These are phyloP conservation scores for Tragulus kanchil DNA, from an alignment of 2,113 vertebrate genomes.

Conservation along the genomic window DNA sequence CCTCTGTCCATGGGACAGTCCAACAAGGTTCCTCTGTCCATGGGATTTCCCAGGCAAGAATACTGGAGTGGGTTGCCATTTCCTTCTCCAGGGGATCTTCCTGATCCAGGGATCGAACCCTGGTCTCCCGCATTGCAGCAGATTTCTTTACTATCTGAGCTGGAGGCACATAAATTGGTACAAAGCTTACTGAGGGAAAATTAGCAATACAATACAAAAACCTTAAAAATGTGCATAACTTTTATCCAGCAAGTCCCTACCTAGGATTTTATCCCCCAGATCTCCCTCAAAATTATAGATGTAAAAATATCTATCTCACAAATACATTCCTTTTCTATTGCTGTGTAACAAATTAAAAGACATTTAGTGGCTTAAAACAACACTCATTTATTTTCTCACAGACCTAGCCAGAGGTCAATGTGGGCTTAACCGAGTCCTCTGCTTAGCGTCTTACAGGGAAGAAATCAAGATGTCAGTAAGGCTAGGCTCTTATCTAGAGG, in stretches of 20 bases:
- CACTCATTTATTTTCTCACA: background rate
- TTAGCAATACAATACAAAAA: constrained; percentile 29
- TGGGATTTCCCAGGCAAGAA: too few species aligned
- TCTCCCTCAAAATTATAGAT: background rate
- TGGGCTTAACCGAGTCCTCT: background rate
- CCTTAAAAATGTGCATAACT: background rate
- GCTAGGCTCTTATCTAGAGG: background rate
- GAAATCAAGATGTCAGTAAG: background rate
- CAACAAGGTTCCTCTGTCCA: too few species aligned
- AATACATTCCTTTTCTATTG: background rate
- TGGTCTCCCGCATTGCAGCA: too few species aligned
- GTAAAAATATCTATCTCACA: constrained; percentile 42
- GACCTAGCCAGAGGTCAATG: background rate
- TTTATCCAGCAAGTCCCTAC: background rate
- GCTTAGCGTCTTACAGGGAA: background rate
- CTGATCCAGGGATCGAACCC: too few species aligned
- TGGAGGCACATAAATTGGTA: background rate
- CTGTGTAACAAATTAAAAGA: constrained; percentile 31
- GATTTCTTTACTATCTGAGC: too few species aligned
- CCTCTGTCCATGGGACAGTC: too few species aligned
- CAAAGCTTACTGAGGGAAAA: constrained; percentile 18
- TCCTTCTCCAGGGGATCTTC: too few species aligned
- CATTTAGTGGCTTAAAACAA: constrained; percentile 24
- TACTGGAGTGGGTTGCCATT: too few species aligned
- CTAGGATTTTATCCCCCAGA: background rate